Evolutionary conservation across 35 echinoderm and acorn worm genomes (phyloP), one percentile per base, ranked within the genome.

Genomic region (Chiridota heheva): DNA sequence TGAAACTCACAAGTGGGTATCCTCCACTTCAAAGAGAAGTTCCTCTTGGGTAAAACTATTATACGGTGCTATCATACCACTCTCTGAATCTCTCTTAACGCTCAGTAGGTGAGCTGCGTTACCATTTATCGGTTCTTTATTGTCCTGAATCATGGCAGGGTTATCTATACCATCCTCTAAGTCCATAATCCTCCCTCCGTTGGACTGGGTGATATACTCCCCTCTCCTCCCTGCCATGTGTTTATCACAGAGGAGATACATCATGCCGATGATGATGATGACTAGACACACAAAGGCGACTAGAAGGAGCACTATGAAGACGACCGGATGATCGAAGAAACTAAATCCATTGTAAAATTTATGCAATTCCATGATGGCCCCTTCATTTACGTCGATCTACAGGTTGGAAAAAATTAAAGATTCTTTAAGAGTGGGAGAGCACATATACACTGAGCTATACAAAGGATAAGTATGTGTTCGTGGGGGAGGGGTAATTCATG

Each of bases 261-360:
- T 78, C 75, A 78, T 78, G n/a, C 75, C 75, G 12, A 78, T 57
- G 26, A 78, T 78, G 75, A 78, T 78, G 53, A 78, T 78, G 31
- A 78, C 62, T 1, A 78, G 15, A 31, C 75, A 78, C 32, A 78
- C 33, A 58, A 78, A 78, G 2, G 51, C 58, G 1, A 78, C 58
- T n/a, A 78, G 28, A 22, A 78, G 75, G 2, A 78, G 75, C 17
- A 78, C 62, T 2, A 78, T 57, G 7, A 78, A 43, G 36, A 78
- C 62, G 16, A 78, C 17, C 1, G 75, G 75, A 22, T 62, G 75
- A 17, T 60, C 35, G 10, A 60, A 61, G 2, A 60, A n/a, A n/a
- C n/a, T n/a, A n/a, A n/a, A n/a, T n/a, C n/a, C n/a, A n/a, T n/a
- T n/a, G n/a, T n/a, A n/a, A n/a, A n/a, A n/a, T n/a, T n/a, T n/a